Base-by-base conservation (phyloP, 2,888 invertebrate species). In the Sycophila texana region DNA sequence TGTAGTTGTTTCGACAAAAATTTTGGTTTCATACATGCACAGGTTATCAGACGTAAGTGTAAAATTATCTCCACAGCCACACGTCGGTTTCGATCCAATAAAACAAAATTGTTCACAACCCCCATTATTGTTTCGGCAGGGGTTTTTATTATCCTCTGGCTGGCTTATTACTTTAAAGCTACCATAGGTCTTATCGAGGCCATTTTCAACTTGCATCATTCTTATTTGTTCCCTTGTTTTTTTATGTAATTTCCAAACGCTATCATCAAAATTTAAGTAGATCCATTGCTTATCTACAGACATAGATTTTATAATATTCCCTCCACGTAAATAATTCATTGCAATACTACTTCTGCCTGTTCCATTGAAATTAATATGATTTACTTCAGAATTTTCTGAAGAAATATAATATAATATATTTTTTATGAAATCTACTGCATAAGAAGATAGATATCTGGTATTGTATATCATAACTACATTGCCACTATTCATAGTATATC, bases 81-180 rank as follows among this genome's bases (percentile, higher is more conserved):
- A 71, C 4, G 51, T 12, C 7, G 26, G n/a, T n/a, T 4, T 67
- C 3, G 72, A 53, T 13, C 16, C 49, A n/a, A 67, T 2, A 20
- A 57, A 71, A 39, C 77, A 77, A 20, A 77, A 67, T 26, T 72
- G 72, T 4, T 66, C 67, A 22, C 77, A 77, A 4, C 58, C 72
- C 5, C 67, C 66, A 16, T 77, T 72, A n/a, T 58, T 22, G 0
- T 47, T 13, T 12, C n/a, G n/a, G 16, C 77, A 77, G 18, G 66
- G 39, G 18, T 73, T 53, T 5, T 73, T 22, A 3, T 26, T 51
- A 12, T 22, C n/a, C 10, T 16, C 1, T 5, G 16, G 10, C 14
- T 26, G 49, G 4, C 39, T 39, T 2, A 39, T 39, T 20, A 60
- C 12, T n/a, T n/a, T 18, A 13, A 58, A 61, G 20, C 18, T 30